phyloP scores from a whole-genome alignment of 1,140 invertebrate species.

The Maniola jurtina region DNA sequence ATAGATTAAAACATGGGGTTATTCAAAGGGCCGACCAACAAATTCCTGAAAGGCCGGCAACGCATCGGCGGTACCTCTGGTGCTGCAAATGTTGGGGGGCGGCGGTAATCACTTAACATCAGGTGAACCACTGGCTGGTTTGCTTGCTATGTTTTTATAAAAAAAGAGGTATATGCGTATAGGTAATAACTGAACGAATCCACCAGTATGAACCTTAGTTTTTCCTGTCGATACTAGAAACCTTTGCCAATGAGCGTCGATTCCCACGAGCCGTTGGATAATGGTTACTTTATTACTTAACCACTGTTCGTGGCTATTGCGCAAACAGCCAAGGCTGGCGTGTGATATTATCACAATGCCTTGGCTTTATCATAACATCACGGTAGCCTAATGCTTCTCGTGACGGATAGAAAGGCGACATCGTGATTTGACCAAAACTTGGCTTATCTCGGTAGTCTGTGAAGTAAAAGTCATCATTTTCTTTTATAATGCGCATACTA shows the following conservation, averaged over 20 bases:
- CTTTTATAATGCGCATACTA: too few relatives aligned
- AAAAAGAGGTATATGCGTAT: too few relatives aligned
- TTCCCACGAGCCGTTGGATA: constrained; percentile 57
- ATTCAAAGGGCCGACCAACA: too few relatives aligned
- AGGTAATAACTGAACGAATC: too few relatives aligned
- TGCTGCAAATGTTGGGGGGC: too few relatives aligned
- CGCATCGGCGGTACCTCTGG: too few relatives aligned
- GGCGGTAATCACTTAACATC: too few relatives aligned
- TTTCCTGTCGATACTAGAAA: constrained; percentile 23
- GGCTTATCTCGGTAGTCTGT: not conserved
- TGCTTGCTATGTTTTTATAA: too few relatives aligned
- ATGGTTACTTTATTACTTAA: constrained; percentile 59
- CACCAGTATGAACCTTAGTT: constrained; percentile 11
- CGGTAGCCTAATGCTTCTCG: not conserved
- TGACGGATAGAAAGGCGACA: constrained; percentile 2
- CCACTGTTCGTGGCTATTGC: constrained; percentile 41
- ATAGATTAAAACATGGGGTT: too few relatives aligned
- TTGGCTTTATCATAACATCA: constrained; percentile 15
- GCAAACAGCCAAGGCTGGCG: constrained; percentile 43
- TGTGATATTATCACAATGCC: constrained; percentile 35
- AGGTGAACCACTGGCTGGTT: too few relatives aligned
- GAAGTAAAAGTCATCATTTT: too few relatives aligned
- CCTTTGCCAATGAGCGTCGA: constrained; percentile 31
- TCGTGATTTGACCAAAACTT: not conserved
- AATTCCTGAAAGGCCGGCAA: too few relatives aligned